phyloP scores from a whole-genome alignment of 2,888 invertebrate species.

The Drosophila borealis region DNA sequence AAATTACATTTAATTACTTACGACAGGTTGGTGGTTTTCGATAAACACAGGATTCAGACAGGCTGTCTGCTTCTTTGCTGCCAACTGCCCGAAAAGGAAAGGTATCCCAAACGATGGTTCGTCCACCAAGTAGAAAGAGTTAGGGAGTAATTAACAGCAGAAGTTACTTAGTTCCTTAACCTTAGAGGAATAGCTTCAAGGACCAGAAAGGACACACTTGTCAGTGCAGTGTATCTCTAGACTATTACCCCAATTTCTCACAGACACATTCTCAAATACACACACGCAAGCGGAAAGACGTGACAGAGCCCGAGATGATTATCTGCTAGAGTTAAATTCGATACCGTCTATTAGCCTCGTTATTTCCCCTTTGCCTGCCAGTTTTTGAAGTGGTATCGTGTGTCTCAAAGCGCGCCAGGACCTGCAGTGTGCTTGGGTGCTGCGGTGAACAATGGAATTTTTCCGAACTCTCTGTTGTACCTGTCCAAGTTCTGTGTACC shows the following conservation, averaged over 20 bases:
- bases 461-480: conserved; percentile 42
- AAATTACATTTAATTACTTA: conserved; percentile 73
- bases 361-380: conserved; percentile 73
- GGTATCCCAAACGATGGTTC: conserved; percentile 29
- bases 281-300: conserved; percentile 16
- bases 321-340: conserved; percentile 83
- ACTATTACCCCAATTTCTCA: conserved; percentile 67
- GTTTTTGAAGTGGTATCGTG: conserved; percentile 83
- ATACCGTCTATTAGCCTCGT: conserved; percentile 84
- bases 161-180: conserved; percentile 43
- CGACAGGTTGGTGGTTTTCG: conserved; percentile 50
- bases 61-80: conserved; percentile 45
- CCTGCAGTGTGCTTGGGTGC: conserved; percentile 40
- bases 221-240: conserved; percentile 67
- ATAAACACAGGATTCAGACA: conserved; percentile 12
- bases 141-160: conserved; percentile 12
- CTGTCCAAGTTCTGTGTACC: conserved; percentile 51
- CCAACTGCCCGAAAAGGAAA: conserved; percentile 53
- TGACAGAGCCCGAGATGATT: conserved; percentile 70
- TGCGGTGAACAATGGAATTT: conserved; percentile 56
- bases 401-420: conserved; percentile 68
- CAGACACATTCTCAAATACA: conserved; percentile 1
- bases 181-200: conserved; percentile 36
- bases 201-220: conserved; percentile 37
- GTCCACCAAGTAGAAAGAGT: conserved; percentile 32